These are phyloP conservation scores for Andrena fulva DNA, from an alignment of 2,888 invertebrate genomes.

Conservation along the genomic window DNA sequence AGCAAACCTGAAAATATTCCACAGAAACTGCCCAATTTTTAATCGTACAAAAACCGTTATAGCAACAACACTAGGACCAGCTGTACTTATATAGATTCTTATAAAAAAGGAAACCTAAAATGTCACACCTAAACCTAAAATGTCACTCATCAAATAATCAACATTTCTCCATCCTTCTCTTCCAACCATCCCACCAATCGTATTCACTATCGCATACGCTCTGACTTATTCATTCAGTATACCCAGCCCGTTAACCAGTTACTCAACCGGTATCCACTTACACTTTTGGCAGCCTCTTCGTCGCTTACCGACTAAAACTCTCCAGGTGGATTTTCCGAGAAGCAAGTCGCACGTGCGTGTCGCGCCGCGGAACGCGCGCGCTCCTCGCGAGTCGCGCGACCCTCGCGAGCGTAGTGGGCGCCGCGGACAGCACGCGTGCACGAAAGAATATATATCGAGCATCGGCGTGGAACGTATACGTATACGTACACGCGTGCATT, in stretches of 20 bases:
- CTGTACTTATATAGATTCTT: too few relatives aligned
- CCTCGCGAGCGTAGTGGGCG: neutral
- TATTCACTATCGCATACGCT: slow-evolving; percentile 25
- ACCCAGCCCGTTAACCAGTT: slow-evolving; percentile 32
- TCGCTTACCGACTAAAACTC: slow-evolving; percentile 20
- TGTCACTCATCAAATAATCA: too few relatives aligned
- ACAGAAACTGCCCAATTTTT: too few relatives aligned
- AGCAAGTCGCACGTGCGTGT: slow-evolving; percentile 27
- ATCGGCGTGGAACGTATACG: slow-evolving; percentile 10
- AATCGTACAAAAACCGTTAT: too few relatives aligned
- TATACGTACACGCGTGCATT: slow-evolving; percentile 49
- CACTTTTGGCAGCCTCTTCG: slow-evolving; percentile 28
- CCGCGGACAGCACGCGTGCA: slow-evolving; percentile 23
- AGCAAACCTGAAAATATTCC: too few relatives aligned
- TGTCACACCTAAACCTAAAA: too few relatives aligned
- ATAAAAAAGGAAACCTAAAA: too few relatives aligned
- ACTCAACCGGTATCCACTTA: slow-evolving; percentile 26
- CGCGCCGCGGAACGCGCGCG: neutral
- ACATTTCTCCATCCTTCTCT: neutral
- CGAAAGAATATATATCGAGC: neutral
- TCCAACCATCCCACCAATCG: slow-evolving; percentile 18
- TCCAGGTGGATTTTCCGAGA: slow-evolving; percentile 42
- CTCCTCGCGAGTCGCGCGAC: neutral
- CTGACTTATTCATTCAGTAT: slow-evolving; percentile 34
- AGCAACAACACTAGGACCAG: too few relatives aligned